Conservation (phyloP, 2,888 invertebrate genomes). For the Ophion ventricosus region DNA sequence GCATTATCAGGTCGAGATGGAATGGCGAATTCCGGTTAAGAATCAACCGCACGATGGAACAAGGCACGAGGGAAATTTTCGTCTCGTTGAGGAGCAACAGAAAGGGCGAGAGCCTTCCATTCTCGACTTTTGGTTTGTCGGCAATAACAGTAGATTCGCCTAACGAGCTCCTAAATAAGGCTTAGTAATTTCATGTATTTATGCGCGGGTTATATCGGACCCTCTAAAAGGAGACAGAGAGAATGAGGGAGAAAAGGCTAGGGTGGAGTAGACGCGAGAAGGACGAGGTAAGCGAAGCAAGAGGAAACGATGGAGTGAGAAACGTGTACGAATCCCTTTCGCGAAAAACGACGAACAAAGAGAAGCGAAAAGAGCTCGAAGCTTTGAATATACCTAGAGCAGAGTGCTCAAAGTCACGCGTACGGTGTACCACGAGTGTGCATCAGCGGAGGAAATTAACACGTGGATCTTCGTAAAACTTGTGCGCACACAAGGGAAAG, state of each 20-base stretch:
- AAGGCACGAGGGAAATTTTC: constrained; percentile 29
- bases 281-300: constrained; percentile 14
- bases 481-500: constrained; percentile 11
- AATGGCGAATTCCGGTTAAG: constrained; percentile 36
- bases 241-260: constrained; percentile 2
- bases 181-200: constrained; percentile 83
- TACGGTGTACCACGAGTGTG: constrained; percentile 37
- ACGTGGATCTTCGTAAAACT: constrained; percentile 78
- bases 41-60: constrained; percentile 36
- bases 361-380: constrained; percentile 35
- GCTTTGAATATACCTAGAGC: constrained; percentile 21
- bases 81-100: constrained; percentile 30
- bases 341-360: constrained; percentile 38
- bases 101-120: constrained; percentile 29
- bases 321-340: constrained; percentile 43
- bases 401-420: constrained; percentile 49
- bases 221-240: constrained; percentile 39
- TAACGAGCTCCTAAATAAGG: constrained; percentile 83
- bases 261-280: constrained; percentile 1
- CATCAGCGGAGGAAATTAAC: constrained; percentile 81
- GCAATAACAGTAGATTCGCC: constrained; percentile 83
- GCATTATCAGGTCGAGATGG: not conserved
- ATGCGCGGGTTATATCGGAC: constrained; percentile 80
- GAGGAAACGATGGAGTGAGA: constrained; percentile 43
- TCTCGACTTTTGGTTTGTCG: constrained; percentile 74